phyloP scores from a whole-genome alignment of 2,888 invertebrate species.

The Chironomus riparius region DNA sequence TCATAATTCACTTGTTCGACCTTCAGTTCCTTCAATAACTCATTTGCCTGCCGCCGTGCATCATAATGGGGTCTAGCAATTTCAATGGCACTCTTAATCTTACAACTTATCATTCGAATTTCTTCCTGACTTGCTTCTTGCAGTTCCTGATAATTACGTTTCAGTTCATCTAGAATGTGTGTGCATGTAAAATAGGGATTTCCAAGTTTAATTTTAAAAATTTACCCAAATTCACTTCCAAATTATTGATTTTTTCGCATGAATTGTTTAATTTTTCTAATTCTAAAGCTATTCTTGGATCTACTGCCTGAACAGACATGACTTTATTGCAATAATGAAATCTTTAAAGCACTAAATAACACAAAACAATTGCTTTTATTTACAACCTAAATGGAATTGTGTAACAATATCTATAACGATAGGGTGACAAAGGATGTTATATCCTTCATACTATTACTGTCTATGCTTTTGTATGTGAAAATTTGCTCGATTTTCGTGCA shows the following conservation, averaged over 20 bases:
- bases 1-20: constrained; percentile 48
- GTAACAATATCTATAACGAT: background rate
- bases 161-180: background rate
- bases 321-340: background rate
- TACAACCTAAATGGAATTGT: constrained; percentile 13
- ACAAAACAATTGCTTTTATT: constrained; percentile 2
- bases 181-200: too few species aligned
- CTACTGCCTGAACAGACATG: constrained; percentile 1
- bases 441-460: background rate
- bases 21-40: constrained; percentile 1
- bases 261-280: constrained; percentile 5
- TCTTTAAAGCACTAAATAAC: background rate
- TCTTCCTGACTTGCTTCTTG: constrained; percentile 11
- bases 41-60: background rate
- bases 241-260: constrained; percentile 13
- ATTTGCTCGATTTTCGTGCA: background rate
- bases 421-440: background rate
- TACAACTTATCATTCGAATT: background rate
- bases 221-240: constrained; percentile 7
- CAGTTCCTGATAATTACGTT: constrained; percentile 10
- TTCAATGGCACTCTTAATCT: constrained; percentile 15
- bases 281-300: background rate
- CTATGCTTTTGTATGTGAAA: background rate
- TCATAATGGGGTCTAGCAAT: constrained; percentile 9
- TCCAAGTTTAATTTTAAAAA: too few species aligned